Evolutionary conservation across 1,140 invertebrate genomes (phyloP), one percentile per base, ranked within the genome.

Genomic region (Mamestra configurata): DNA sequence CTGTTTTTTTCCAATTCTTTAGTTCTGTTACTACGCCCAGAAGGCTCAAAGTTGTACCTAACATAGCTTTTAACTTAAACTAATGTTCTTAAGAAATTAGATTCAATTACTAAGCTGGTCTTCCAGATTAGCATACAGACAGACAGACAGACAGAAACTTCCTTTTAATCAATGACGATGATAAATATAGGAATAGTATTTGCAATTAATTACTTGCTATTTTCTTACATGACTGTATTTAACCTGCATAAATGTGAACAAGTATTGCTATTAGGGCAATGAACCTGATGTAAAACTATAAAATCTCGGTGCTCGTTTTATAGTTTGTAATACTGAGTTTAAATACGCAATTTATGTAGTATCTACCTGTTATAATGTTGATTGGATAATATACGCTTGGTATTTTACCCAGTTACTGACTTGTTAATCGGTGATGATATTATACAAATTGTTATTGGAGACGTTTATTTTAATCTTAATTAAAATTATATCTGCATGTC

Each of bases 231-330:
- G 31, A 1, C 15, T 53, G n/a, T 20, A 20, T 31, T 72, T 72
- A 72, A 72, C 70, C 27, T 55, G 3, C 55, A 55, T 55, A 55
- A 72, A 55, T 46, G 7, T 22, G 51, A 72, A 10, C 51, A n/a
- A 22, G 27, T 20, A 66, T 20, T 66, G 35, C 27, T 31, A 35
- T 18, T 6, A 35, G 27, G 11, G 8, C 49, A 55, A 15, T 24
- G 70, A 72, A 35, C 27, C 51, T 20, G 8, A 37, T 55, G 53
- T 43, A 59, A 59, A 75, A 57, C 72, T 59, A 61, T 75, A 59
- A 75, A 75, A 75, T 22, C 72, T 37, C 8, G 20, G 53, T 27
- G 13, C 49, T 55, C 70, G 46, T 37, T 53, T 59, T 4, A 59
- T 59, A 31, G 55, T 31, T 59, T 4, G n/a, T 20, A 53, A 20